Conservation (phyloP, 2,797 vertebrate genomes). For the Mormyrus proboscirostris region DNA sequence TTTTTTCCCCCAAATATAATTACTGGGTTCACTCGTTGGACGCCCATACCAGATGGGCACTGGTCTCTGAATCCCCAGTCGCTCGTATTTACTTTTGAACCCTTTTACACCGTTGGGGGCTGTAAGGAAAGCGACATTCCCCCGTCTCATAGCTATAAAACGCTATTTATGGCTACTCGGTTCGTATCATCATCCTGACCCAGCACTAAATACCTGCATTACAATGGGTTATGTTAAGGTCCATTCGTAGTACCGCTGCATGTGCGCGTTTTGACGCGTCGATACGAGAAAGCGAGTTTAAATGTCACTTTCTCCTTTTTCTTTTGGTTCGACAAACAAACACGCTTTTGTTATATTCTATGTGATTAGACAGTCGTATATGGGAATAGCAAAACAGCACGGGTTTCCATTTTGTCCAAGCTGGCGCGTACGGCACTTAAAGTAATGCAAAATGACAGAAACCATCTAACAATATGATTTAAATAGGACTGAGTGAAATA, state of each 20-base stretch:
- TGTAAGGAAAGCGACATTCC: slow-evolving; percentile 56
- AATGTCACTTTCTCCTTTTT: not conserved
- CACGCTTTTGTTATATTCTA: not conserved
- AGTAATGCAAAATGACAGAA: not conserved
- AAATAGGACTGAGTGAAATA: not conserved
- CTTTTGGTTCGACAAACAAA: not conserved
- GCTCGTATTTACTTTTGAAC: slow-evolving; percentile 60
- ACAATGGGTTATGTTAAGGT: slow-evolving; percentile 66
- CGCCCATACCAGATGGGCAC: slow-evolving; percentile 78
- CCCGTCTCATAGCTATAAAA: slow-evolving; percentile 67
- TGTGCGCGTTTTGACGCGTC: slow-evolving; percentile 55
- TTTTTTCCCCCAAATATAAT: slow-evolving; percentile 65
- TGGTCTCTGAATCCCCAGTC: slow-evolving; percentile 65
- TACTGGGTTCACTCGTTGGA: slow-evolving; percentile 71
- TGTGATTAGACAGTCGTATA: not conserved
- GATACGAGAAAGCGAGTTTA: not conserved
- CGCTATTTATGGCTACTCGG: slow-evolving; percentile 68
- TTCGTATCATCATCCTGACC: slow-evolving; percentile 71
- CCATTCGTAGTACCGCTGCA: slow-evolving; percentile 69
- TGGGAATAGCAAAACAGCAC: not conserved
- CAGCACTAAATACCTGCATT: slow-evolving; percentile 71
- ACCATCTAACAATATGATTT: too few relatives aligned
- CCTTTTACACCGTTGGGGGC: slow-evolving; percentile 60
- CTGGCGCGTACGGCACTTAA: not conserved
- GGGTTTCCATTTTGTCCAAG: not conserved